These are phyloP conservation scores for Proterorhinus semilunaris DNA, from an alignment of 2,113 vertebrate species.

Conservation along the genomic window DNA sequence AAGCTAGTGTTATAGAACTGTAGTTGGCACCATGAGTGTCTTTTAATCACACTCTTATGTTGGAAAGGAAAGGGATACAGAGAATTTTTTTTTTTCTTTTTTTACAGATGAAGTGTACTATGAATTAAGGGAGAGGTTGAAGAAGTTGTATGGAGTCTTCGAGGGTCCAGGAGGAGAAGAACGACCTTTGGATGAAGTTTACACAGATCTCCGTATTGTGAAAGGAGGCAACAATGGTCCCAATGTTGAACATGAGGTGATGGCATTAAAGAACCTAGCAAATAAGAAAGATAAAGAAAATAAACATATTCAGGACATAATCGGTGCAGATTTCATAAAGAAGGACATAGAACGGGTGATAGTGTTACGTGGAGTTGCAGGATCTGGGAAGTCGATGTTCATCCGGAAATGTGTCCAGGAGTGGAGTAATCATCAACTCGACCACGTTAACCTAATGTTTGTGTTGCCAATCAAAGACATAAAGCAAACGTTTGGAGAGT, in stretches of 20 bases:
- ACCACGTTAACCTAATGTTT: constrained; percentile 63
- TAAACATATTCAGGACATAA: constrained; percentile 41
- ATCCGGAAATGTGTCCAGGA: constrained; percentile 66
- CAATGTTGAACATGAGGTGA: constrained; percentile 73
- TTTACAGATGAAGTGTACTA: constrained; percentile 69
- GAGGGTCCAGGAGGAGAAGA: constrained; percentile 44
- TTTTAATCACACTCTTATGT: no score
- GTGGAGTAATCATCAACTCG: constrained; percentile 63
- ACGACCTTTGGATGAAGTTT: constrained; percentile 50
- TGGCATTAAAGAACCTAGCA: constrained; percentile 53
- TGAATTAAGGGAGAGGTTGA: constrained; percentile 58
- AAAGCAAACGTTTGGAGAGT: constrained; percentile 42
- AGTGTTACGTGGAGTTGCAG: constrained; percentile 58
- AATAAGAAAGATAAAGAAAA: constrained; percentile 18
- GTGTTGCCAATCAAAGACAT: constrained; percentile 67
- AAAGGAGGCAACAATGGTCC: constrained; percentile 50
- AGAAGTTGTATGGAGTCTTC: constrained; percentile 45
- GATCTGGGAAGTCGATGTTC: constrained; percentile 67
- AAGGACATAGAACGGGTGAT: background rate
- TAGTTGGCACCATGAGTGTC: no score
- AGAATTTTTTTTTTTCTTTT: background rate
- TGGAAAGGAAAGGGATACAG: no score
- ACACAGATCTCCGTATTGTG: constrained; percentile 52
- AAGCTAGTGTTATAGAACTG: no score
- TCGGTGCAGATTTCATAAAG: constrained; percentile 12